Evolutionary conservation across 2,113 vertebrate species (phyloP).

Genomic region (Elgaria multicarinata): DNA sequence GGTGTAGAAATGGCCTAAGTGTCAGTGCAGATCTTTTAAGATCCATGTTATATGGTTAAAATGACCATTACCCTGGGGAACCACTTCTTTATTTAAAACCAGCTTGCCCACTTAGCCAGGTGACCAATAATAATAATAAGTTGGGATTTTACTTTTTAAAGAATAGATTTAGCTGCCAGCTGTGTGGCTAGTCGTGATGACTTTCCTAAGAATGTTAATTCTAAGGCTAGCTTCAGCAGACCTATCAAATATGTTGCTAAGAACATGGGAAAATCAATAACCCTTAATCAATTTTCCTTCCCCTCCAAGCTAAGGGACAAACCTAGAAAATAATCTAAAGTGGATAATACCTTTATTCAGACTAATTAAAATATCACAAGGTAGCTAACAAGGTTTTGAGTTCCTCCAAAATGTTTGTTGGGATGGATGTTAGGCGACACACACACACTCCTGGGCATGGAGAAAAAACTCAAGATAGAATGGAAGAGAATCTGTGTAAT

Average conservation of each 20-base stretch:
- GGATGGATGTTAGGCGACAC: not conserved
- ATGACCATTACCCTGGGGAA: not conserved
- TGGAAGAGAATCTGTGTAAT: not conserved
- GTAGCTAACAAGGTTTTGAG: too few species aligned
- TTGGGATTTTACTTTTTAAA: not conserved
- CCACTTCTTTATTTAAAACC: not conserved
- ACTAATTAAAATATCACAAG: too few species aligned
- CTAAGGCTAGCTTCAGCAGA: not conserved
- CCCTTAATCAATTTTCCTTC: not conserved
- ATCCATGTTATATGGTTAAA: too few species aligned
- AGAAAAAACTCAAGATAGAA: not conserved
- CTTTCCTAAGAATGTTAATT: not conserved
- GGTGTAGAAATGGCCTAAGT: too few species aligned
- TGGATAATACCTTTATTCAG: too few species aligned
- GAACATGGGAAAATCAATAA: constrained; percentile 8
- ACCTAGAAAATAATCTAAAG: too few species aligned
- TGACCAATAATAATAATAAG: not conserved
- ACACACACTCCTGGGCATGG: not conserved
- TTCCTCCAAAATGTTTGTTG: too few species aligned
- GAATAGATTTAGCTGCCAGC: not conserved
- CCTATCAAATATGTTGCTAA: not conserved
- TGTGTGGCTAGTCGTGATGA: not conserved
- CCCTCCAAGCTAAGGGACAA: not conserved
- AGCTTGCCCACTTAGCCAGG: not conserved
- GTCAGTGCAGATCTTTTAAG: too few species aligned